Percentiles rank a stretch among this genome's conserved stretches.
Conservation (phyloP, 2,888 invertebrate species). For the Carpatolechia fugitivella region DNA sequence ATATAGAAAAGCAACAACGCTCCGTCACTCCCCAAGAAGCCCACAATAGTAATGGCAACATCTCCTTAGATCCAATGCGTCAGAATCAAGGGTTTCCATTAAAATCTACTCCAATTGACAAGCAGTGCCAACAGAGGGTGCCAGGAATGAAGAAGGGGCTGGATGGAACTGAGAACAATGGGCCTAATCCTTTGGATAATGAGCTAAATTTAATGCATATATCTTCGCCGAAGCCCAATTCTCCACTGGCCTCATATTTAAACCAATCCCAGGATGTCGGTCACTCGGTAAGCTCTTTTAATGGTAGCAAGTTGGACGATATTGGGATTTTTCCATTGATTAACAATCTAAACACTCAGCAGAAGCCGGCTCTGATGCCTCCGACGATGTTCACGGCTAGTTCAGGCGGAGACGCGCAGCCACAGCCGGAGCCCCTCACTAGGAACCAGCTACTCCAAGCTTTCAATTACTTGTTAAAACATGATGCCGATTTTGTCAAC, state of each 20-base stretch:
- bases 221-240: slow-evolving; percentile 75
- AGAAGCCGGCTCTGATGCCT: slow-evolving; percentile 89
- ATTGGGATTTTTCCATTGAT: slow-evolving; percentile 53
- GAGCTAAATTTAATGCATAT: slow-evolving; percentile 76
- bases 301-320: slow-evolving; percentile 58
- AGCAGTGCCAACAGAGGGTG: slow-evolving; percentile 60
- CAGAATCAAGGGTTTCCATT: slow-evolving; percentile 59
- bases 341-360: slow-evolving; percentile 63
- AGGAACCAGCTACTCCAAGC: slow-evolving; percentile 94
- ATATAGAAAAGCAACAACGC: slow-evolving; percentile 92
- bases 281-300: slow-evolving; percentile 53
- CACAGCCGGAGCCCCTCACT: slow-evolving; percentile 86
- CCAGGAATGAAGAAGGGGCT: slow-evolving; percentile 53
- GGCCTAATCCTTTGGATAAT: slow-evolving; percentile 68
- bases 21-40: slow-evolving; percentile 85
- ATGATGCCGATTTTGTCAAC: slow-evolving; percentile 92
- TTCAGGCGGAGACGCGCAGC: slow-evolving; percentile 64
- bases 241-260: slow-evolving; percentile 78
- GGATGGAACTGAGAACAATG: slow-evolving; percentile 57
- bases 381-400: slow-evolving; percentile 90
- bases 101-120: slow-evolving; percentile 68
- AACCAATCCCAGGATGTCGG: slow-evolving; percentile 69
- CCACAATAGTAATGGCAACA: slow-evolving; percentile 57
- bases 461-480: slow-evolving; percentile 90
- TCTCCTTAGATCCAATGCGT: slow-evolving; percentile 49